Conservation (phyloP, 2,888 invertebrate genomes). For the Steromphala cineraria region DNA sequence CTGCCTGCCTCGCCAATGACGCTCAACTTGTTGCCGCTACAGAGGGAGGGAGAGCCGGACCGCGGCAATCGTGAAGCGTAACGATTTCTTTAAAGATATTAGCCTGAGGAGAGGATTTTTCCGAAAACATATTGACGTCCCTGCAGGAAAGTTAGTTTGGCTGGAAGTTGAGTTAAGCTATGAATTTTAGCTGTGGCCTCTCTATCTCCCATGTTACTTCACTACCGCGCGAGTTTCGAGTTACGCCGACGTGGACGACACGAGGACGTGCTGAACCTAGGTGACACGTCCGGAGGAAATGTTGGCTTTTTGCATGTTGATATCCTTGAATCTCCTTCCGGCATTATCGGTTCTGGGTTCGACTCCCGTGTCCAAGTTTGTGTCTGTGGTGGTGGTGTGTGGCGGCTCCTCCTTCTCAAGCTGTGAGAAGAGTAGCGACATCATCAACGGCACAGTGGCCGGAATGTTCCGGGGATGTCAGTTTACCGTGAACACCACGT, state of each 20-base stretch:
- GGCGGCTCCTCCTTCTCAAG: neutral
- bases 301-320: neutral
- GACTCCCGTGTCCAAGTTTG: neutral
- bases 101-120: neutral
- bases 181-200: neutral
- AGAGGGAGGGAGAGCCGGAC: no score
- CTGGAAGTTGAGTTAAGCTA: neutral
- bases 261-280: neutral
- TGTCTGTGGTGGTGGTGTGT: slow-evolving; percentile 8
- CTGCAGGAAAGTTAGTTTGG: neutral
- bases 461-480: neutral
- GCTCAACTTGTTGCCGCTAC: no score
- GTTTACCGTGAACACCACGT: neutral
- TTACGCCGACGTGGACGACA: neutral
- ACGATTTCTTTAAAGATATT: neutral
- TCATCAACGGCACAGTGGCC: neutral
- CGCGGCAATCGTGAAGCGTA: neutral
- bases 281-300: neutral
- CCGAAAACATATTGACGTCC: neutral
- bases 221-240: neutral
- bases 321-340: neutral
- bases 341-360: neutral
- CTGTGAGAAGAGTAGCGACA: neutral
- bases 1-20: no score
- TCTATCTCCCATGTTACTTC: neutral